phyloP scores from a whole-genome alignment of 2,113 vertebrate genomes.

The Chitala chitala region DNA sequence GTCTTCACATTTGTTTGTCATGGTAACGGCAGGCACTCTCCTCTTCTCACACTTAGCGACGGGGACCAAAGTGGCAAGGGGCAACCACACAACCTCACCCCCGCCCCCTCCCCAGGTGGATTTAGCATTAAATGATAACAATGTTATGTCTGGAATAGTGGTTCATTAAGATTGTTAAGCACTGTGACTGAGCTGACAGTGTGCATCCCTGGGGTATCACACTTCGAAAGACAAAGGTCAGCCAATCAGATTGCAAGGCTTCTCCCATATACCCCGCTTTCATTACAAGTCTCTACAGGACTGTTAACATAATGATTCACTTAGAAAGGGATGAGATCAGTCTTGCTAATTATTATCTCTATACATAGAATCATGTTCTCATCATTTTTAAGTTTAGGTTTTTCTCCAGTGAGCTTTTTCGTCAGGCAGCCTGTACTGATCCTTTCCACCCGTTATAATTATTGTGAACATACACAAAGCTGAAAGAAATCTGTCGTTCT shows the following conservation, averaged over 20 bases:
- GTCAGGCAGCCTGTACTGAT: background rate
- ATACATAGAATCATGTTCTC: background rate
- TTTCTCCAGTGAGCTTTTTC: background rate
- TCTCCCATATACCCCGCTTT: background rate
- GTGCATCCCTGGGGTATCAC: background rate
- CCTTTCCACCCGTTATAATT: background rate
- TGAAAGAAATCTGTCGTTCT: background rate
- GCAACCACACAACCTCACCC: background rate
- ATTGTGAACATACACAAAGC: background rate
- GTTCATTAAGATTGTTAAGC: conserved; percentile 13
- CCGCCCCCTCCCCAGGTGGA: background rate
- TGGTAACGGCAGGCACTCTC: conserved; percentile 26
- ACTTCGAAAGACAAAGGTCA: background rate
- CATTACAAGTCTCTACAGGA: background rate
- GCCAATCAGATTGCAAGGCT: background rate
- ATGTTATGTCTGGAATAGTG: background rate
- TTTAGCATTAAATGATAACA: conserved; percentile 4
- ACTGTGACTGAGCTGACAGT: background rate
- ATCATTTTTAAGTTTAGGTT: background rate
- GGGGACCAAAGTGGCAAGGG: conserved; percentile 1
- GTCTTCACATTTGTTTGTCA: conserved; percentile 26
- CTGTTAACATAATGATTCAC: background rate
- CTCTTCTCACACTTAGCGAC: background rate
- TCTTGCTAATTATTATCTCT: background rate
- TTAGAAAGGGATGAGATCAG: background rate